Evolutionary conservation across 2,113 vertebrate species (phyloP).

Genomic region (Arothron firmamentum): DNA sequence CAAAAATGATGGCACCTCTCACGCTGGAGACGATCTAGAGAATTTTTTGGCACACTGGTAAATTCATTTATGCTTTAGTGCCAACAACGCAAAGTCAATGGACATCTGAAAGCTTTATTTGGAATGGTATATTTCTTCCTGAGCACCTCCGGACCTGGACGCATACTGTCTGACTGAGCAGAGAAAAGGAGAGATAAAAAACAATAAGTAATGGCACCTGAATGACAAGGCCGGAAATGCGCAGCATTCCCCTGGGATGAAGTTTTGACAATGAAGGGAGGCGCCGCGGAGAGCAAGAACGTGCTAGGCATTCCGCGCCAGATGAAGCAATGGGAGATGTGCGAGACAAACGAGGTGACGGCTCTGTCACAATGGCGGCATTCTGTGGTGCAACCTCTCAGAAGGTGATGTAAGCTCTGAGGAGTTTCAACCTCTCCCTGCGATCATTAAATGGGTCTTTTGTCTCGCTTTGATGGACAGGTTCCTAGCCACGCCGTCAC

Average conservation of each 20-base stretch:
- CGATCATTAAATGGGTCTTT: slow-evolving; percentile 64
- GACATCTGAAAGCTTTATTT: too few species aligned
- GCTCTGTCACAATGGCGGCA: slow-evolving; percentile 49
- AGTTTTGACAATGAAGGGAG: slow-evolving; percentile 32
- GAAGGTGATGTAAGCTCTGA: slow-evolving; percentile 64
- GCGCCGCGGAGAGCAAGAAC: slow-evolving; percentile 19
- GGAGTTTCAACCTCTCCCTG: slow-evolving; percentile 69
- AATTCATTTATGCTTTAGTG: too few species aligned
- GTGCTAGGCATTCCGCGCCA: slow-evolving; percentile 50
- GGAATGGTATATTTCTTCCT: too few species aligned
- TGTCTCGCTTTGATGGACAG: slow-evolving; percentile 60
- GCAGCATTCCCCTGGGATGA: slow-evolving; percentile 31
- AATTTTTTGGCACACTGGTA: too few species aligned
- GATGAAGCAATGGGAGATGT: slow-evolving; percentile 34
- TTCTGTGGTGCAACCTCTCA: slow-evolving; percentile 57
- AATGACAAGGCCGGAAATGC: slow-evolving; percentile 33
- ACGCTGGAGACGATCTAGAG: too few species aligned
- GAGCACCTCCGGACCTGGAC: slow-evolving; percentile 10
- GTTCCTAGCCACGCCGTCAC: slow-evolving; percentile 42
- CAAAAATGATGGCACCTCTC: too few species aligned
- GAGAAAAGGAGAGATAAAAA: slow-evolving; percentile 2
- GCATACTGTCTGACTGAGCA: slow-evolving; percentile 11
- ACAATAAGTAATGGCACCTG: slow-evolving; percentile 28
- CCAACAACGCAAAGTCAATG: too few species aligned
- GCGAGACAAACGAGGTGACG: slow-evolving; percentile 29